Evolutionary conservation across 2,113 vertebrate species (phyloP).

Genomic region (Sebastes fasciatus): DNA sequence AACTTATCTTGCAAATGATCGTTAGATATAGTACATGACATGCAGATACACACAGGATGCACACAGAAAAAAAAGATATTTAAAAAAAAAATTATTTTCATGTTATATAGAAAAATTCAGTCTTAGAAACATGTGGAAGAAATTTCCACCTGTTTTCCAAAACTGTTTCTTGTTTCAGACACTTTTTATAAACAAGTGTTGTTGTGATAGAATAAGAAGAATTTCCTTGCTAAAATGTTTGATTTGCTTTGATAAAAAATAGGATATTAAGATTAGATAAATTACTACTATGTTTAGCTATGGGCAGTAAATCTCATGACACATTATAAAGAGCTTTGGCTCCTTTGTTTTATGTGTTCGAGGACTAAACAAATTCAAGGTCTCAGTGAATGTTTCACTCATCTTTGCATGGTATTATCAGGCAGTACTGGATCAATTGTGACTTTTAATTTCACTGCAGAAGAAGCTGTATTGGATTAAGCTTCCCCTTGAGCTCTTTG

Average conservation of each 20-base stretch:
- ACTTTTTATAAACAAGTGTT: background rate
- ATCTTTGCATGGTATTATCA: background rate
- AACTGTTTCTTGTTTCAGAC: background rate
- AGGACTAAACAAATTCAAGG: slow-evolving; percentile 3
- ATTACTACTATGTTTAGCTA: background rate
- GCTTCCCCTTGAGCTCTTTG: background rate
- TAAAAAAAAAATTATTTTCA: background rate
- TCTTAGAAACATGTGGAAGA: background rate
- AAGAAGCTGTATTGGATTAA: background rate
- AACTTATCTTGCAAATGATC: background rate
- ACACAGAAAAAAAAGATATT: background rate
- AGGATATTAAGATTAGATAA: background rate
- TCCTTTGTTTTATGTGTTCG: background rate
- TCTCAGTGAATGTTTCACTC: background rate
- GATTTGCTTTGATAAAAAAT: background rate
- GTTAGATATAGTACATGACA: background rate
- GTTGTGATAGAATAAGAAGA: background rate
- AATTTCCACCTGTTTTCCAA: background rate
- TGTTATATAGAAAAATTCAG: background rate
- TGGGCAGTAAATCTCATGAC: background rate
- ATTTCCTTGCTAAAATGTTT: background rate
- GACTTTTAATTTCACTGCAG: slow-evolving; percentile 1
- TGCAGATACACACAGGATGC: background rate
- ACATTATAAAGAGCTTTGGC: background rate
- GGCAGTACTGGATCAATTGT: background rate